phyloP scores from a whole-genome alignment of 2,113 vertebrate species.

The Oreotragus oreotragus region DNA sequence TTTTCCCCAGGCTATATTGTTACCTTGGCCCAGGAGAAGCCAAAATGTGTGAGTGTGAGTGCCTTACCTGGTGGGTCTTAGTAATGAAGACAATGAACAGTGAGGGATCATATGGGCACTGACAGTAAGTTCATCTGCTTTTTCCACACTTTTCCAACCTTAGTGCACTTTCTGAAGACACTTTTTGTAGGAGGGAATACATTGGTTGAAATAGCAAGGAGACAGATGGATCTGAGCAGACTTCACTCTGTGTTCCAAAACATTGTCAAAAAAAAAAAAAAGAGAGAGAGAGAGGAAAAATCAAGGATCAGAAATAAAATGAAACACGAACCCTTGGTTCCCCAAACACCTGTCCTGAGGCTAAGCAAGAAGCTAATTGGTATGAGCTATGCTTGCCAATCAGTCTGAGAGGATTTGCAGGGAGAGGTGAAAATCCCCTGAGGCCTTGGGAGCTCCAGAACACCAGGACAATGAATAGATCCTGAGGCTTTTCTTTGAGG shows the following conservation, averaged over 20 bases:
- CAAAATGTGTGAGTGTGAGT: neutral
- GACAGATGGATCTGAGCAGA: neutral
- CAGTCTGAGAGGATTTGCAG: conserved; percentile 29
- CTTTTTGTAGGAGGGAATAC: neutral
- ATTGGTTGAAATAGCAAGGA: neutral
- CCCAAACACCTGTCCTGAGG: conserved; percentile 31
- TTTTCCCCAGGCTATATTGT: neutral
- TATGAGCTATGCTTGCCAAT: neutral
- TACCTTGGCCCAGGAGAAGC: neutral
- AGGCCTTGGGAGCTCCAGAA: neutral
- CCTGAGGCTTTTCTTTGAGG: neutral
- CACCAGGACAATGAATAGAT: neutral
- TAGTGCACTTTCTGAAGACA: neutral
- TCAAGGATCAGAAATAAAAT: neutral
- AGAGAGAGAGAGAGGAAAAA: neutral
- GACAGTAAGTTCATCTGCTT: neutral
- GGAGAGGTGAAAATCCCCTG: neutral
- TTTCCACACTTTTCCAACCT: neutral
- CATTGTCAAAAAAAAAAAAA: neutral
- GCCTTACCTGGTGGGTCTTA: neutral
- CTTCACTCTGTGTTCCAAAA: neutral
- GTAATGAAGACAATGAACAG: neutral
- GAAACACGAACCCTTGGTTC: neutral
- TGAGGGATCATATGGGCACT: neutral
- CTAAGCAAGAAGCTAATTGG: conserved; percentile 39